Base-by-base conservation (phyloP, 2,113 vertebrate genomes). In the Nothoprocta pentlandii region DNA sequence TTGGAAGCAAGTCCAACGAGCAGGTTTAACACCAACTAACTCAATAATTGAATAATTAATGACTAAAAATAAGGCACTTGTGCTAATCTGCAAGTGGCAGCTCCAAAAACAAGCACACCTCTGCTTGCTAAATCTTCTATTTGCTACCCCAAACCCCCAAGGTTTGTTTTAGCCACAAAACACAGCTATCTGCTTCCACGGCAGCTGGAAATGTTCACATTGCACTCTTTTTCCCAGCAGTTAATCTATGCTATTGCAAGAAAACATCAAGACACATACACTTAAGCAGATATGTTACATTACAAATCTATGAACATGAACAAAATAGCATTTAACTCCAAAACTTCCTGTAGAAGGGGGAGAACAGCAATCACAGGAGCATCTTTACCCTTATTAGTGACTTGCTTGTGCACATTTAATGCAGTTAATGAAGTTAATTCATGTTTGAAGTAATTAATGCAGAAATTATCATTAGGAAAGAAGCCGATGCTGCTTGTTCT, bases 401-500 rank as follows among this genome's bases (percentile, higher is more conserved):
- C 12, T 73, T 80, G 76, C 41, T n/a, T 71, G n/a, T 21, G n/a
- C 28, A 78, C 30, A 71, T 44, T 23, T 22, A 69, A 56, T 6
- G 14, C 12, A 32, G 4, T 22, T 49, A 49, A 49, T 49, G 21
- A 49, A 49, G 22, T 49, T 23, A 49, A 21, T 49, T 49, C 4
- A 49, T 49, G 21, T 49, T 49, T 49, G 49, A 20, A 49, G 49
- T 23, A 49, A 49, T 49, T 49, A 49, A 49, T 49, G 49, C 21
- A 49, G 49, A 49, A 49, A 49, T 49, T 49, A 49, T 22, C 49
- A 91, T 70, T 69, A 61, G 76, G 69, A 96, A 96, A 97, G 68
- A 95, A 96, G 90, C 87, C 64, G 82, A 94, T 88, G 94, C 44
- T 94, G 95, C 59, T 95, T 95, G 92, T 97, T 95, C 81, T 94